Evolutionary conservation across 1,140 invertebrate genomes (phyloP).

Genomic region (Lamellibrachia luymesi): DNA sequence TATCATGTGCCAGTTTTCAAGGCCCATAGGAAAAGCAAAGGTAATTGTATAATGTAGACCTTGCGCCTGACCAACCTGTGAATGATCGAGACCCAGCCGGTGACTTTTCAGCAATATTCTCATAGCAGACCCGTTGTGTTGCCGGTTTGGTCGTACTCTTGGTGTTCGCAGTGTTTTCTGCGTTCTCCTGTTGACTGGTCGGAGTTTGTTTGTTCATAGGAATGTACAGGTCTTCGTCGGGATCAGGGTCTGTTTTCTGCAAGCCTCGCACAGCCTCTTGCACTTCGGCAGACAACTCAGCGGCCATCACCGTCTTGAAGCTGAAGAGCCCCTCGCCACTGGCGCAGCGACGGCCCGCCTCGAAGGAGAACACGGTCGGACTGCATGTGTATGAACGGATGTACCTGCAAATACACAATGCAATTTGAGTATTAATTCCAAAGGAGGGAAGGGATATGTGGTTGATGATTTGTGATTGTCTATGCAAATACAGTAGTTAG

Average conservation of each 20-base stretch:
- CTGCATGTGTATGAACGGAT: neutral
- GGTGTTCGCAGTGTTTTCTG: neutral
- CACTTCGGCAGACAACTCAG: neutral
- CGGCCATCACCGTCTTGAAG: neutral
- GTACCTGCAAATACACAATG: neutral
- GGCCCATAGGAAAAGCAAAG: no score
- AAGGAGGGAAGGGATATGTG: no score
- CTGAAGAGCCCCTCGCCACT: constrained; percentile 12
- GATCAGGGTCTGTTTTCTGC: neutral
- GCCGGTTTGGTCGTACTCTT: neutral
- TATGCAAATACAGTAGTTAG: no score
- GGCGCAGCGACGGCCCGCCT: neutral
- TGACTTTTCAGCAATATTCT: neutral
- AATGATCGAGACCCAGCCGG: neutral
- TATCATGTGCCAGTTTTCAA: no score
- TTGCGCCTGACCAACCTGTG: neutral
- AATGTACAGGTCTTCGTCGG: neutral
- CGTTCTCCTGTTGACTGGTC: neutral
- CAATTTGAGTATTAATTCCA: no score
- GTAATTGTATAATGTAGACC: neutral
- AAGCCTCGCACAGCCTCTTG: neutral
- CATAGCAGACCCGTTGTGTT: neutral
- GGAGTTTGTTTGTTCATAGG: neutral
- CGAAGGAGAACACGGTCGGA: neutral
- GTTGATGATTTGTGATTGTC: no score